phyloP scores from a whole-genome alignment of 2,797 vertebrate species.

The Cuniculus paca region DNA sequence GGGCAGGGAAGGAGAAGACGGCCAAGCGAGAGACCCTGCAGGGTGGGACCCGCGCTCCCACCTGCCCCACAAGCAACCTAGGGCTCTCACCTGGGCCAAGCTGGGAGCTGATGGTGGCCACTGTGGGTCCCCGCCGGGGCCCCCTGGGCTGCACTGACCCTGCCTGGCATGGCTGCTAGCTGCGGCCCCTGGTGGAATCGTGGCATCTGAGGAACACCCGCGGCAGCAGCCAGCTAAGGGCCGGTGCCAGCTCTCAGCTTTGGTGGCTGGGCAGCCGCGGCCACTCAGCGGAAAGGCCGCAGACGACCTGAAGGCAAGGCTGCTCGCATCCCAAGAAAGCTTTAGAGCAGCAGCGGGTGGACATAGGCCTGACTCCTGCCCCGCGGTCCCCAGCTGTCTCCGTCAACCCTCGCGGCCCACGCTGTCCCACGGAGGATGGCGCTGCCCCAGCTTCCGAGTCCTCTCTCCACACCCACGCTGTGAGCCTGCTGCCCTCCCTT shows the following conservation, averaged over 20 bases:
- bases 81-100: background rate
- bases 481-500: too few species aligned
- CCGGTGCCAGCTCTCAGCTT: background rate
- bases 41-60: background rate
- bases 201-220: background rate
- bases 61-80: background rate
- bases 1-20: too few species aligned
- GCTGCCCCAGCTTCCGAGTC: background rate
- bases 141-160: background rate
- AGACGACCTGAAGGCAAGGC: background rate
- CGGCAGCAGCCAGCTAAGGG: background rate
- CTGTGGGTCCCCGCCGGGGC: background rate
- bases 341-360: background rate
- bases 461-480: background rate
- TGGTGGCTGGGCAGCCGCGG: background rate
- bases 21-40: background rate
- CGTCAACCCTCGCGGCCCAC: background rate
- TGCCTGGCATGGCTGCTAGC: background rate
- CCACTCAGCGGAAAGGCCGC: background rate
- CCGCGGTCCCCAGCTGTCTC: background rate
- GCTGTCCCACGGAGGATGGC: background rate
- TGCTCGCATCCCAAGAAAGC: background rate
- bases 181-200: accelerated
- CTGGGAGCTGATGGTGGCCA: background rate
- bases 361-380: background rate